Evolutionary conservation across 2,888 invertebrate species (phyloP).

Genomic region (Cheilosia soror): DNA sequence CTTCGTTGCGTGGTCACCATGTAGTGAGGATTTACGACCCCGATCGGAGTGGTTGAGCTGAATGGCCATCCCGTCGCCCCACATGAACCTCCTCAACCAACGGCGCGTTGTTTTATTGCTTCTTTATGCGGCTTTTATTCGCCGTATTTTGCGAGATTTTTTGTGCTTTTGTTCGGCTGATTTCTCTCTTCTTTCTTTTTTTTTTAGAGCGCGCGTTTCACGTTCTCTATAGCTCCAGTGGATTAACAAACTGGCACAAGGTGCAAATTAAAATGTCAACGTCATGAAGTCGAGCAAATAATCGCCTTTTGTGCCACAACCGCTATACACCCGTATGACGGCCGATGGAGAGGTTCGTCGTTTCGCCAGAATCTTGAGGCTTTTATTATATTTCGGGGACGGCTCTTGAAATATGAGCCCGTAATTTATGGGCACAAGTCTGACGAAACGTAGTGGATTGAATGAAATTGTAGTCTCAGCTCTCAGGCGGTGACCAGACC

Average conservation of each 20-base stretch:
- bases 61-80: slow-evolving; percentile 31
- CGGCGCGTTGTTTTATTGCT: slow-evolving; percentile 37
- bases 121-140: slow-evolving; percentile 54
- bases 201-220: slow-evolving; percentile 34
- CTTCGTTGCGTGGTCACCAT: slow-evolving; percentile 58
- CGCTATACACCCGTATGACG: slow-evolving; percentile 15
- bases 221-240: slow-evolving; percentile 43
- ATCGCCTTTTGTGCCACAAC: slow-evolving; percentile 65
- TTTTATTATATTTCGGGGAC: slow-evolving; percentile 64
- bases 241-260: slow-evolving; percentile 75
- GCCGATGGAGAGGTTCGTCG: slow-evolving; percentile 12
- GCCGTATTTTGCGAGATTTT: slow-evolving; percentile 29
- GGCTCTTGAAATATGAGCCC: slow-evolving; percentile 71
- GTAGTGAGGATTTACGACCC: slow-evolving; percentile 65
- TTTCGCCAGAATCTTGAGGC: slow-evolving; percentile 38
- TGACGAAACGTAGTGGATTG: slow-evolving; percentile 57
- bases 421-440: slow-evolving; percentile 63
- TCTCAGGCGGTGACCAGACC: slow-evolving; percentile 39
- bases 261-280: slow-evolving; percentile 76
- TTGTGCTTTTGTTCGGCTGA: slow-evolving; percentile 31
- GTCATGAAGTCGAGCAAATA: slow-evolving; percentile 75
- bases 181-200: slow-evolving; percentile 34
- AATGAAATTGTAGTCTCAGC: slow-evolving; percentile 36
- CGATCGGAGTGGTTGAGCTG: slow-evolving; percentile 37
- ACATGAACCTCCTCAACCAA: background rate